Evolutionary conservation across 2,888 invertebrate species (phyloP).

Genomic region (Formica aserva): DNA sequence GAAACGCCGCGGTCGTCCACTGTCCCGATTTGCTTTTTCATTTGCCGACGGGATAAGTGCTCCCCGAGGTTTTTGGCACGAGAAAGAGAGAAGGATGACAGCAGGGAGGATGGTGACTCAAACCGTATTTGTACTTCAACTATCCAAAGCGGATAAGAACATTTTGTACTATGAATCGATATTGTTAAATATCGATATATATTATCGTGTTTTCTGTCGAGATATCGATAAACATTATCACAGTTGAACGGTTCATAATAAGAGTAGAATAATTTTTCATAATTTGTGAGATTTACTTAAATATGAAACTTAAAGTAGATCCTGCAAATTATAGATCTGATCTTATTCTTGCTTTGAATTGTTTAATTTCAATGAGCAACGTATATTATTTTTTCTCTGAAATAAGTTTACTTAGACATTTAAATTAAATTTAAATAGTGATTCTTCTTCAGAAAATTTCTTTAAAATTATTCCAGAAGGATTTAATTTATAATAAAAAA

Average conservation of each 20-base stretch:
- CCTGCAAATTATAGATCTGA: not conserved
- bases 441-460: not conserved
- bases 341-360: not conserved
- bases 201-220: not conserved
- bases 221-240: not conserved
- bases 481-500: not conserved
- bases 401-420: not conserved
- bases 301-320: not conserved
- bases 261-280: no score
- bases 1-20: slow-evolving; percentile 67
- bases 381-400: not conserved
- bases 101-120: slow-evolving; percentile 77
- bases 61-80: slow-evolving; percentile 64
- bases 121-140: slow-evolving; percentile 22
- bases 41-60: slow-evolving; percentile 55
- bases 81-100: slow-evolving; percentile 76
- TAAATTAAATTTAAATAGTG: not conserved
- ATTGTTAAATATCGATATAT: not conserved
- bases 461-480: not conserved
- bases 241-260: not conserved
- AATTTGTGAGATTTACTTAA: not conserved
- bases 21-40: slow-evolving; percentile 71
- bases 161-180: not conserved
- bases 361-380: not conserved
- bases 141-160: not conserved